phyloP scores from a whole-genome alignment of 2,113 vertebrate genomes.

The Pygoscelis antarcticus region DNA sequence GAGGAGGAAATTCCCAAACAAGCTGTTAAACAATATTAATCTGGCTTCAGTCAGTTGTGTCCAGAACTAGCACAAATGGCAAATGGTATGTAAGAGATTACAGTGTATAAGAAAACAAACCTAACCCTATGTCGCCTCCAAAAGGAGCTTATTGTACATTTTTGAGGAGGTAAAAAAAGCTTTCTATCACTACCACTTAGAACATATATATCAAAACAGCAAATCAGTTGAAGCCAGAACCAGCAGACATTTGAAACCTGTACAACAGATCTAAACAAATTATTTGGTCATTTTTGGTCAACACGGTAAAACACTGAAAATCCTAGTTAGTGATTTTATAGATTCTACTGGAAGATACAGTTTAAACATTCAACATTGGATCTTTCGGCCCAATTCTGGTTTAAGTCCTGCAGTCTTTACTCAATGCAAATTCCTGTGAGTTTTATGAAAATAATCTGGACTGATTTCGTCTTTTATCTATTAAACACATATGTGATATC shows the following conservation, averaged over 20 bases:
- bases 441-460: not conserved
- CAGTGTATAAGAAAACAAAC: not conserved
- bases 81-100: not conserved
- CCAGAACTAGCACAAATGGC: not conserved
- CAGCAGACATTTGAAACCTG: not conserved
- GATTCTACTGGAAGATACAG: not conserved
- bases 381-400: not conserved
- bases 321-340: not conserved
- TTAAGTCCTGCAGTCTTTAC: not conserved
- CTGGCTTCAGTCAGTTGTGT: not conserved
- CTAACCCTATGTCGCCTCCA: not conserved
- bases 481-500: not conserved
- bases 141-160: not conserved
- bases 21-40: not conserved
- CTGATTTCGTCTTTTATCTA: not conserved
- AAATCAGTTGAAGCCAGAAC: not conserved
- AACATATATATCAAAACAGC: not conserved
- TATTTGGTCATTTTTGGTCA: not conserved
- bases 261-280: not conserved
- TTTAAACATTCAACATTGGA: not conserved
- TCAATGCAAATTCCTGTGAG: not conserved
- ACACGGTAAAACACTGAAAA: not conserved
- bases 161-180: not conserved
- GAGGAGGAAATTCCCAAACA: not conserved
- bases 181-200: not conserved